Evolutionary conservation across 1,140 invertebrate species (phyloP).

Genomic region (Trichonephila clavipes): DNA sequence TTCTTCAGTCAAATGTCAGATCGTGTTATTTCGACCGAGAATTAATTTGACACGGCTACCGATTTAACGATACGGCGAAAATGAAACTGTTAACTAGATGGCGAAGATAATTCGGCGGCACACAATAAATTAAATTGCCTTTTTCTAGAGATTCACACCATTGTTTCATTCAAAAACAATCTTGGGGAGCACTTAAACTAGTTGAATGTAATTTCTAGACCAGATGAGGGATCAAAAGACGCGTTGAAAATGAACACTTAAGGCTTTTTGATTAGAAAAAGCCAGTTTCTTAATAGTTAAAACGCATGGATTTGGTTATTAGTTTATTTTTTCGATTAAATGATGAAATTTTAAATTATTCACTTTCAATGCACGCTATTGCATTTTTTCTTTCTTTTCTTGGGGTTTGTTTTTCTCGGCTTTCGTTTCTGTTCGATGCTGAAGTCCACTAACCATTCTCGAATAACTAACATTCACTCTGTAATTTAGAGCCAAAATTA

Average conservation of each 20-base stretch:
- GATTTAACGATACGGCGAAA: conserved; percentile 35
- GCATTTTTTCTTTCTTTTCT: too few species aligned
- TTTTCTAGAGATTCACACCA: neutral
- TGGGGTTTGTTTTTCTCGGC: too few species aligned
- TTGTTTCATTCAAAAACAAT: neutral
- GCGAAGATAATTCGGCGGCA: neutral
- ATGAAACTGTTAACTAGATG: conserved; percentile 28
- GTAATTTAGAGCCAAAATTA: too few species aligned
- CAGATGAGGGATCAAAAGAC: neutral
- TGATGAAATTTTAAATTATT: too few species aligned
- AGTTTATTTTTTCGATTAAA: too few species aligned
- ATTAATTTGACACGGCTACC: conserved; percentile 32
- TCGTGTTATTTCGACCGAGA: conserved; percentile 35
- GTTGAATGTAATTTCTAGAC: neutral
- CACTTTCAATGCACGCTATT: too few species aligned
- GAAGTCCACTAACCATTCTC: too few species aligned
- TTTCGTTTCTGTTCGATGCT: too few species aligned
- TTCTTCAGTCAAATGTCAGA: conserved; percentile 42
- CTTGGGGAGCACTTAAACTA: neutral
- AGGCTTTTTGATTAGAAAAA: too few species aligned
- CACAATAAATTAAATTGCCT: conserved; percentile 7
- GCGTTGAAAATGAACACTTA: neutral
- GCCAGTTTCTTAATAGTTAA: too few species aligned
- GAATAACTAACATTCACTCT: too few species aligned
- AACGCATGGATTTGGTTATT: too few species aligned